These are phyloP conservation scores for Diarsia mendica DNA, from an alignment of 2,888 invertebrate species.

Conservation along the genomic window DNA sequence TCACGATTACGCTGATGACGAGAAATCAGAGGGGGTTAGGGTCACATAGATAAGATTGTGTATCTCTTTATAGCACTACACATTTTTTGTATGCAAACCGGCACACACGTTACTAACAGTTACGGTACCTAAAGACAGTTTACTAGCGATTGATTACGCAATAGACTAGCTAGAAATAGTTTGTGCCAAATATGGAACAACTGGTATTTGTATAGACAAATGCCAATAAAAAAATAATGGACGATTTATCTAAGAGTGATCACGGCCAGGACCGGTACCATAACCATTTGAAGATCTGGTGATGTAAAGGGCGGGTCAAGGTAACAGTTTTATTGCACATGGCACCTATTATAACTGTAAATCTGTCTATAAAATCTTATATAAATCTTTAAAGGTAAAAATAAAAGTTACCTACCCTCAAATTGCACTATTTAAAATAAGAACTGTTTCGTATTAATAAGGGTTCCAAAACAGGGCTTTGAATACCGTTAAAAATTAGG, in stretches of 20 bases:
- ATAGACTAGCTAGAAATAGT: constrained; percentile 14
- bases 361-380: too few relatives aligned
- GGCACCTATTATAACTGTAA: background rate
- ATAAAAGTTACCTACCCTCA: too few relatives aligned
- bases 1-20: background rate
- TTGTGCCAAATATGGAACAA: constrained; percentile 25
- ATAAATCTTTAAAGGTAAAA: too few relatives aligned
- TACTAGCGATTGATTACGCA: background rate
- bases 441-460: too few relatives aligned
- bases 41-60: constrained; percentile 10
- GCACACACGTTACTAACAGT: background rate
- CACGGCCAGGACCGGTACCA: background rate
- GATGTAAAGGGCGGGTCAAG: background rate
- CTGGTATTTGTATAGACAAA: constrained; percentile 3
- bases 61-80: background rate
- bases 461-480: too few relatives aligned
- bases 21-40: background rate
- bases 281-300: background rate
- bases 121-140: background rate
- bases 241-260: background rate
- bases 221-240: constrained; percentile 31
- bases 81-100: background rate
- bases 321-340: background rate
- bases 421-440: too few relatives aligned
- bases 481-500: too few relatives aligned